Evolutionary conservation across 2,888 invertebrate species (phyloP).

Genomic region (Prionchulus punctatus): DNA sequence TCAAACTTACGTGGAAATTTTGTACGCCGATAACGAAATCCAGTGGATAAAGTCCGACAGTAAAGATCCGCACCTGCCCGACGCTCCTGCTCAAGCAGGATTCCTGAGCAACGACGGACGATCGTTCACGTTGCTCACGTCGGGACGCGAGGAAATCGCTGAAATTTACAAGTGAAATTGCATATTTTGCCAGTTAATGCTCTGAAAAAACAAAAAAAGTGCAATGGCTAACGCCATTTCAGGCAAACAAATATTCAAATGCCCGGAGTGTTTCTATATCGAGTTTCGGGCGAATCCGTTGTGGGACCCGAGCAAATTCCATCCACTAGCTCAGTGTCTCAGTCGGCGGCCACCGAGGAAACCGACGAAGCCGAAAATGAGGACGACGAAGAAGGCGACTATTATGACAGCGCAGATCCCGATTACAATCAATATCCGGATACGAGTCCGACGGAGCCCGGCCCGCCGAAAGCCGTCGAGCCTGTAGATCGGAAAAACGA

Average conservation of each 20-base stretch:
- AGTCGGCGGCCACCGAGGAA: neutral
- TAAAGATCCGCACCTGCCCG: slow-evolving; percentile 58
- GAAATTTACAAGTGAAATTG: slow-evolving; percentile 56
- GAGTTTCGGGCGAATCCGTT: slow-evolving; percentile 40
- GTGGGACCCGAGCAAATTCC: slow-evolving; percentile 11
- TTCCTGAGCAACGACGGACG: slow-evolving; percentile 68
- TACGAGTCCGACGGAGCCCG: too few species aligned
- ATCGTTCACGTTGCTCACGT: slow-evolving; percentile 57
- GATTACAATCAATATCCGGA: too few species aligned
- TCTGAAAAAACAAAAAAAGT: too few species aligned
- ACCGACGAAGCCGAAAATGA: neutral
- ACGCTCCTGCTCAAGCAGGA: slow-evolving; percentile 81
- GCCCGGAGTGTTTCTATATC: slow-evolving; percentile 70
- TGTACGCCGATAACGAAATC: slow-evolving; percentile 70
- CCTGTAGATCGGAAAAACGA: too few species aligned
- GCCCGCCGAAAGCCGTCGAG: too few species aligned
- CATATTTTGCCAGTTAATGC: too few species aligned
- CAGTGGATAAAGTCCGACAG: slow-evolving; percentile 51
- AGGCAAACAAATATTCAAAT: slow-evolving; percentile 71
- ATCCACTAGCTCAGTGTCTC: neutral
- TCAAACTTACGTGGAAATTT: slow-evolving; percentile 64
- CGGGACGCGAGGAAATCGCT: slow-evolving; percentile 72
- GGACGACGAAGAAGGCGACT: neutral
- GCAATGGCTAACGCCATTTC: too few species aligned
- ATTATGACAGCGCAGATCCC: neutral